Evolutionary conservation across 2,113 vertebrate species (phyloP).

Genomic region (Misgurnus mizolepis): DNA sequence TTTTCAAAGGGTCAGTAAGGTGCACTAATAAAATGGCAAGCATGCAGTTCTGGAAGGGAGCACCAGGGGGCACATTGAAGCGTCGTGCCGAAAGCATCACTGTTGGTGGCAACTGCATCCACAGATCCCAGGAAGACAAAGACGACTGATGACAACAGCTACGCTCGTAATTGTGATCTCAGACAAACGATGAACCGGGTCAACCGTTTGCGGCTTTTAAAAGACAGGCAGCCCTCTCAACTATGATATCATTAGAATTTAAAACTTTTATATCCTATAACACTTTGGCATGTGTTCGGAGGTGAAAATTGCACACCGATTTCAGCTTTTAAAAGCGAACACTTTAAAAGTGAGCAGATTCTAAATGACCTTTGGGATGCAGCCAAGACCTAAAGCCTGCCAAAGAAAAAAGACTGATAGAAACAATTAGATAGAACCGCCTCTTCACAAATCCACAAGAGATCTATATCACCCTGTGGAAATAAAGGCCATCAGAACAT

Average conservation of each 20-base stretch:
- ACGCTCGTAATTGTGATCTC: background rate
- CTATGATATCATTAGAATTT: slow-evolving; percentile 4
- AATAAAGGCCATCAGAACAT: slow-evolving; percentile 42
- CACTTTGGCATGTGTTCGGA: background rate
- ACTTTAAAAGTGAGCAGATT: slow-evolving; percentile 7
- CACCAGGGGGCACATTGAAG: slow-evolving; percentile 52
- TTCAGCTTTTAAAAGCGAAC: background rate
- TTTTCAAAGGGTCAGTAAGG: too few relatives aligned
- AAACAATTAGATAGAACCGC: slow-evolving; percentile 29
- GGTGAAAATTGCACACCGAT: background rate
- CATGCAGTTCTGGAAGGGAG: slow-evolving; percentile 21
- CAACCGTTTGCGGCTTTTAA: background rate
- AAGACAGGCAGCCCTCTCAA: background rate
- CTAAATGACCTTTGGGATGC: slow-evolving; percentile 34
- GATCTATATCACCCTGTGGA: slow-evolving; percentile 31
- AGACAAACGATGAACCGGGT: background rate
- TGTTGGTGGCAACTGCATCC: background rate
- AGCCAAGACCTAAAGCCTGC: slow-evolving; percentile 28
- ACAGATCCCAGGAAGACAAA: background rate
- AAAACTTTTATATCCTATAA: background rate
- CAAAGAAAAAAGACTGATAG: slow-evolving; percentile 36
- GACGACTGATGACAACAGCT: background rate
- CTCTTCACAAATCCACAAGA: slow-evolving; percentile 26
- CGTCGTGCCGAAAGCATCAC: background rate
- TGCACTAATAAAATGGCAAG: background rate